phyloP scores from a whole-genome alignment of 1,140 invertebrate genomes.

The Apis laboriosa region DNA sequence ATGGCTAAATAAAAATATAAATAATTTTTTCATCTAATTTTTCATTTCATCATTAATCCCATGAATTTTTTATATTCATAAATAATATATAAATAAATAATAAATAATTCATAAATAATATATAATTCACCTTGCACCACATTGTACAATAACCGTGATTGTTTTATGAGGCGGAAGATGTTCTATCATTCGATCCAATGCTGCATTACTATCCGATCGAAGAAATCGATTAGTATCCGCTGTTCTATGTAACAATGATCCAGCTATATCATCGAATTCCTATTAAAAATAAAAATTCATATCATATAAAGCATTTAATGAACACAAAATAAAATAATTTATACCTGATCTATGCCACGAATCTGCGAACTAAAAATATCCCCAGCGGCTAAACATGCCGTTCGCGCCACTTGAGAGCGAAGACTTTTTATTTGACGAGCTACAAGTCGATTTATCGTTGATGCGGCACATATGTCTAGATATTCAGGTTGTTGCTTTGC shows the following conservation, averaged over 20 bases:
- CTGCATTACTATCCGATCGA: slow-evolving; percentile 91
- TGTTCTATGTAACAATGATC: slow-evolving; percentile 90
- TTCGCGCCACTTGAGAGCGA: slow-evolving; percentile 93
- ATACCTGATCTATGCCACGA: slow-evolving; percentile 88
- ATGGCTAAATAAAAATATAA: slow-evolving; percentile 84
- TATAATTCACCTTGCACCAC: slow-evolving; percentile 84
- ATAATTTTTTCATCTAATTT: neutral
- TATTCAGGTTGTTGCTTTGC: slow-evolving; percentile 87
- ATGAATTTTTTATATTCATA: neutral
- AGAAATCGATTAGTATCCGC: slow-evolving; percentile 97
- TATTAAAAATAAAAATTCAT: slow-evolving; percentile 66
- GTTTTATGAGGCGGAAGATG: slow-evolving; percentile 84
- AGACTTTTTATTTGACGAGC: slow-evolving; percentile 92
- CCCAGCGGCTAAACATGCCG: slow-evolving; percentile 89
- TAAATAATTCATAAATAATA: neutral
- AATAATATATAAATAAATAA: neutral
- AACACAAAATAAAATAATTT: neutral
- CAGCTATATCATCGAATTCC: slow-evolving; percentile 93
- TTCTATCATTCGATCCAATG: slow-evolving; percentile 90
- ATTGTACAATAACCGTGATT: slow-evolving; percentile 82
- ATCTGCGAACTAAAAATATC: slow-evolving; percentile 88
- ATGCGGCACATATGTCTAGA: slow-evolving; percentile 82
- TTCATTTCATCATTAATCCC: too few species aligned
- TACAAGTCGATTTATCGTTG: slow-evolving; percentile 85
- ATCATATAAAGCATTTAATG: neutral